Evolutionary conservation across 2,797 vertebrate genomes (phyloP).

Genomic region (Gymnocypris eckloni): DNA sequence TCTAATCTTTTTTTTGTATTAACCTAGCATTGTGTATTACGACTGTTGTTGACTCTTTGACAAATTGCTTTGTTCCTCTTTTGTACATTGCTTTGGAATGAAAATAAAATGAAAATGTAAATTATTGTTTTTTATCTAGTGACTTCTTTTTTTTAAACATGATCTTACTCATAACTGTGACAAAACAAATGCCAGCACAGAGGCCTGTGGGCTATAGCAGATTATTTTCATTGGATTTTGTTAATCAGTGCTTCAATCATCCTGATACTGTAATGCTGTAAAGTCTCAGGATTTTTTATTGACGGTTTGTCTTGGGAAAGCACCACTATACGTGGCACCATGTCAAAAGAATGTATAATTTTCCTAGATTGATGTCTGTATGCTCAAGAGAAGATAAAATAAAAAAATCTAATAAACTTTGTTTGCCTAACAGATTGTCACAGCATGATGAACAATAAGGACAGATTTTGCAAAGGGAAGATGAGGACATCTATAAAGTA

Average conservation of each 20-base stretch:
- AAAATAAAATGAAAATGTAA: too few species aligned
- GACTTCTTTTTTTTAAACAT: neutral
- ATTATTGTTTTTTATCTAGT: neutral
- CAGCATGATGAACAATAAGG: slow-evolving; percentile 68
- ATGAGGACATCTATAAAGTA: slow-evolving; percentile 30
- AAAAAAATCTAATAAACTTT: slow-evolving; percentile 79
- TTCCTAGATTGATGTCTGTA: slow-evolving; percentile 77
- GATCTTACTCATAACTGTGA: slow-evolving; percentile 8
- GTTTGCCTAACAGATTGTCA: slow-evolving; percentile 64
- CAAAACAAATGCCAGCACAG: slow-evolving; percentile 10
- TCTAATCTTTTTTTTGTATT: too few species aligned
- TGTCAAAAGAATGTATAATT: slow-evolving; percentile 78
- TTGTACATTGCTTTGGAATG: too few species aligned
- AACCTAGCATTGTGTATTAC: too few species aligned
- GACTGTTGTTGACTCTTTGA: too few species aligned
- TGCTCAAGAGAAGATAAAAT: slow-evolving; percentile 73
- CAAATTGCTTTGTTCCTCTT: too few species aligned
- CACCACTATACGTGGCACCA: slow-evolving; percentile 71
- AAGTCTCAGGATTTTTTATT: slow-evolving; percentile 53
- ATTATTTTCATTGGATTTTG: slow-evolving; percentile 33
- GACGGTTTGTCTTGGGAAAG: slow-evolving; percentile 52
- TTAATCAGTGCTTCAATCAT: slow-evolving; percentile 29
- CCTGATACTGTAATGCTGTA: slow-evolving; percentile 32
- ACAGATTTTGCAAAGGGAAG: slow-evolving; percentile 29
- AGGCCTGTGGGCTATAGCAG: slow-evolving; percentile 13